Evolutionary conservation across 2,113 vertebrate species (phyloP), one percentile per base, ranked within the genome.

Genomic region (Paraplagusia blochii): DNA sequence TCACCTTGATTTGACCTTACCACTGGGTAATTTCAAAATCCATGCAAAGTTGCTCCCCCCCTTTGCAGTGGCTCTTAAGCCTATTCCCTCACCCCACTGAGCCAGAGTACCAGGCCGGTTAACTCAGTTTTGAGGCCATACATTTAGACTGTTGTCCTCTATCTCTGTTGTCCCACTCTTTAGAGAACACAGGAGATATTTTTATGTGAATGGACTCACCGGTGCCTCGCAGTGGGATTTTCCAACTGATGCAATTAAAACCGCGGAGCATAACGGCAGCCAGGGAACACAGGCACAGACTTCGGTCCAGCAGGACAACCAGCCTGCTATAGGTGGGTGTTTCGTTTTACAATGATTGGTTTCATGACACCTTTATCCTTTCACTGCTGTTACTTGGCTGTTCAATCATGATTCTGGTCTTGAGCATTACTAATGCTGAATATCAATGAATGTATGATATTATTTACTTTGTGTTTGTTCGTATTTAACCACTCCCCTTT

Each of bases 131-230:
- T 35, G 19, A 66, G 82, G 36, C 51, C 62, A 40, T 67, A 16
- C 36, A 15, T 66, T 91, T 80, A 92, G 78, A 90, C 79, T 68
- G 43, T 66, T 70, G 52, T 54, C 74, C 70, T 84, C 69, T 90
- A 92, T 97, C 88, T 97, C 90, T 98, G 88, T 98, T 94, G 88
- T 93, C 90, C 94, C 93, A 92, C 92, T 88, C 87, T 96, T 85
- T 94, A 99, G 97, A 95, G 95, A 98, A 89, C 96, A 99, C 93
- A 97, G 95, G 88, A 94, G 96, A 56, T 99, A 99, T 94, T 99
- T 98, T 93, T 99, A 99, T 92, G 93, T 98, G 92, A 96, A 97
- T 76, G 95, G 98, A 82, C 94, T 91, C 83, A 95, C 94, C 40
- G 93, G 88, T 87, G 92, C 93, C 74, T 99, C 97, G 29, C 95